Evolutionary conservation across 2,797 vertebrate genomes (phyloP).

Genomic region (Helostoma temminkii): DNA sequence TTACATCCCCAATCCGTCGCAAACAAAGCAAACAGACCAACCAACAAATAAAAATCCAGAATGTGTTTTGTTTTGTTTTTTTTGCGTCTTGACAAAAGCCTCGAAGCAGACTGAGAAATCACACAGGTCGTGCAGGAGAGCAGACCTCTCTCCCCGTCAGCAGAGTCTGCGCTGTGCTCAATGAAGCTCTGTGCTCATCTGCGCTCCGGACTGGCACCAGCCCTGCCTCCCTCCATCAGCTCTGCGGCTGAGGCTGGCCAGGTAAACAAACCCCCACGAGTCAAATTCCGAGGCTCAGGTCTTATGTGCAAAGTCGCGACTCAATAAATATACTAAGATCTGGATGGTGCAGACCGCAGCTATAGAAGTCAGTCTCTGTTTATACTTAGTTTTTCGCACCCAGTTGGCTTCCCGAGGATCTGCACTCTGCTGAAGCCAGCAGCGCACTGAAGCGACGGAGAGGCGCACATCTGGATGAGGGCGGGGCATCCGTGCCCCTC

Average conservation of each 20-base stretch:
- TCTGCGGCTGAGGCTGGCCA: constrained; percentile 47
- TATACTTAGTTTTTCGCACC: constrained; percentile 16
- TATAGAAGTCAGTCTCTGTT: neutral
- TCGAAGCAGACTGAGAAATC: constrained; percentile 7
- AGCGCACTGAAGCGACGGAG: constrained; percentile 46
- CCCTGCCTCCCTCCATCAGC: constrained; percentile 62
- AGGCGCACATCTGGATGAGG: constrained; percentile 77
- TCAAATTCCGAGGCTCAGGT: constrained; percentile 25
- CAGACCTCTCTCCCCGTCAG: constrained; percentile 67
- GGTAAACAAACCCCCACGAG: constrained; percentile 33
- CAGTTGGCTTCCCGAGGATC: constrained; percentile 65
- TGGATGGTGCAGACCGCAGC: neutral
- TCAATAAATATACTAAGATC: neutral
- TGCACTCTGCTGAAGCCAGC: constrained; percentile 58
- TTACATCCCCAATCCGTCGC: constrained; percentile 48
- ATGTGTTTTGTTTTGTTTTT: neutral
- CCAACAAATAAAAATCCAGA: constrained; percentile 29
- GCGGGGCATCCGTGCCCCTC: constrained; percentile 57
- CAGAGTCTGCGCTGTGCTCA: constrained; percentile 31
- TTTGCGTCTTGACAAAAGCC: constrained; percentile 17
- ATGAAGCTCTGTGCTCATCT: constrained; percentile 45
- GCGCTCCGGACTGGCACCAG: constrained; percentile 52
- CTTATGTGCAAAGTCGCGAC: constrained; percentile 20
- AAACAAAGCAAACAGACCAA: neutral
- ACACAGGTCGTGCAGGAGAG: constrained; percentile 36